These are phyloP conservation scores for Cheilinus undulatus DNA, from an alignment of 2,113 vertebrate genomes.

Conservation along the genomic window DNA sequence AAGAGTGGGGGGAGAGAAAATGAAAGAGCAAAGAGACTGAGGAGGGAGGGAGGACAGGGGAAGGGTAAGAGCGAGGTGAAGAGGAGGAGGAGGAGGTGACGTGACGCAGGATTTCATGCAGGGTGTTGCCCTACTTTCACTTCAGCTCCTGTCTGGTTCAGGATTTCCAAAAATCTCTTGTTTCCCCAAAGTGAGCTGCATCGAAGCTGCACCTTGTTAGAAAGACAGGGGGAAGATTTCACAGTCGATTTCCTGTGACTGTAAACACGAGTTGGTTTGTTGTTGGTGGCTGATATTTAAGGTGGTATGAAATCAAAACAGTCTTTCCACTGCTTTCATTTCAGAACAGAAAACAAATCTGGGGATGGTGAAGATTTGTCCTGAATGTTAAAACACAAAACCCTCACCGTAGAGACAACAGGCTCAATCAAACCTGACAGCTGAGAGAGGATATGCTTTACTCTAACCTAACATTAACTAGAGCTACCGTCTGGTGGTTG, in stretches of 20 bases:
- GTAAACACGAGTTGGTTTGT: not conserved
- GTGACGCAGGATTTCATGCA: conserved; percentile 35
- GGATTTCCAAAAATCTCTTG: conserved; percentile 30
- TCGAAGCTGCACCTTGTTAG: not conserved
- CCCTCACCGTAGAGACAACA: too few relatives aligned
- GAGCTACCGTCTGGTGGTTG: too few relatives aligned
- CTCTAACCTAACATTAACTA: too few relatives aligned
- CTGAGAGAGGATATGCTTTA: too few relatives aligned
- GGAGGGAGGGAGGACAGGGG: not conserved
- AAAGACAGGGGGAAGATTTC: not conserved
- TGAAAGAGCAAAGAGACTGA: not conserved
- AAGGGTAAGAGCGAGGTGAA: conserved; percentile 1
- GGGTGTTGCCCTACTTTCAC: conserved; percentile 59
- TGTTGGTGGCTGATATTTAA: not conserved
- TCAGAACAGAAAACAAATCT: too few relatives aligned
- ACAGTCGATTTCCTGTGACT: not conserved
- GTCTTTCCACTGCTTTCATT: not conserved
- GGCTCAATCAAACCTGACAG: too few relatives aligned
- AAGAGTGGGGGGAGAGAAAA: not conserved
- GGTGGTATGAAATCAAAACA: not conserved
- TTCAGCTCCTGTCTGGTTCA: conserved; percentile 30
- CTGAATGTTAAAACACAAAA: too few relatives aligned
- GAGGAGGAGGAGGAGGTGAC: conserved; percentile 14
- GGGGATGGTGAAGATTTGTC: too few relatives aligned
- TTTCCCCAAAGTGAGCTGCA: not conserved